Evolutionary conservation across 2,888 invertebrate genomes (phyloP).

Genomic region (Leucozona laternaria): DNA sequence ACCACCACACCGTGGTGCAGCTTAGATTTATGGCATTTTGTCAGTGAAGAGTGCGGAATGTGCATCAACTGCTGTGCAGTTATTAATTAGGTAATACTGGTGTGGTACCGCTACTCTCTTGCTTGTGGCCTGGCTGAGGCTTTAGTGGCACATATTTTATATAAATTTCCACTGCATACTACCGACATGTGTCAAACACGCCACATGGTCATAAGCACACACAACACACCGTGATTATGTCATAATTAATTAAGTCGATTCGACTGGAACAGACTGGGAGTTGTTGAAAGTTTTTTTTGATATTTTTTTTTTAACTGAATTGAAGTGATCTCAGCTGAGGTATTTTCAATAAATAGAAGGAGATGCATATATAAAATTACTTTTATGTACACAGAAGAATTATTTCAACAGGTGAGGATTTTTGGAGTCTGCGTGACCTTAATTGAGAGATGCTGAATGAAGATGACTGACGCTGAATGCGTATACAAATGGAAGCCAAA

Average conservation of each 20-base stretch:
- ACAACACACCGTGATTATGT: slow-evolving; percentile 62
- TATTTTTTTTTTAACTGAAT: neutral
- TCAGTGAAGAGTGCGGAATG: slow-evolving; percentile 64
- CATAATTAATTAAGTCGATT: slow-evolving; percentile 72
- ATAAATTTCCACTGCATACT: slow-evolving; percentile 18
- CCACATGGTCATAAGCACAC: slow-evolving; percentile 62
- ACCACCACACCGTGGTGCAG: neutral
- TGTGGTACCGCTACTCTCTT: slow-evolving; percentile 15
- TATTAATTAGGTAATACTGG: slow-evolving; percentile 69
- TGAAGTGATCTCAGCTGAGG: slow-evolving; percentile 8
- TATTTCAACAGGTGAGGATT: slow-evolving; percentile 47
- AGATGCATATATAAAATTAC: neutral
- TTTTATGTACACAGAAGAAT: neutral
- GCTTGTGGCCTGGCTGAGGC: neutral
- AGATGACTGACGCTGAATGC: slow-evolving; percentile 55
- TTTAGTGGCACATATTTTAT: slow-evolving; percentile 55
- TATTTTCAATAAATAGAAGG: slow-evolving; percentile 50
- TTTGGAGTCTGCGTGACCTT: slow-evolving; percentile 54
- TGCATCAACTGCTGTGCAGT: slow-evolving; percentile 63
- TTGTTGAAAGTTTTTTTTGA: slow-evolving; percentile 30
- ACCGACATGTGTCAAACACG: slow-evolving; percentile 71
- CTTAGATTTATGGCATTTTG: slow-evolving; percentile 72
- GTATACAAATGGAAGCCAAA: slow-evolving; percentile 76
- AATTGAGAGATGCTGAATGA: slow-evolving; percentile 46
- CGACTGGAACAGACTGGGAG: slow-evolving; percentile 40